Conservation (phyloP, 2,888 invertebrate species). For the Cosmopolites sordidus region DNA sequence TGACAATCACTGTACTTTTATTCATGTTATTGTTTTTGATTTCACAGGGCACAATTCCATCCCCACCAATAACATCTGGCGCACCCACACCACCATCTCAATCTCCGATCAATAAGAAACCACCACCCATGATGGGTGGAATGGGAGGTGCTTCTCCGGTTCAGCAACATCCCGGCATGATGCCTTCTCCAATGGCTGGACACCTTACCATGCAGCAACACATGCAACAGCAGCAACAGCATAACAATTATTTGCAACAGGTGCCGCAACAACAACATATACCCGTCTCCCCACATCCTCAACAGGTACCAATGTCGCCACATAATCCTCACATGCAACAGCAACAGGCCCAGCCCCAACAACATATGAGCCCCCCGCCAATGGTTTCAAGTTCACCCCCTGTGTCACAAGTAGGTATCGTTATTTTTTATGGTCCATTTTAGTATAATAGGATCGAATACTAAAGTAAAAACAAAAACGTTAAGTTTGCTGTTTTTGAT, state of each 20-base stretch:
- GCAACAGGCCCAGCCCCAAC: conserved; percentile 34
- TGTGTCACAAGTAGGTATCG: conserved; percentile 42
- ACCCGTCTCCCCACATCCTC: conserved; percentile 42
- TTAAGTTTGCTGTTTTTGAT: conserved; percentile 35
- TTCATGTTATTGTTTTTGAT: neutral
- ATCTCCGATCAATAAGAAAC: conserved; percentile 49
- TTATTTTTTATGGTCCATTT: neutral
- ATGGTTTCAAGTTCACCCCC: conserved; percentile 51
- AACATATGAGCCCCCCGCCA: conserved; percentile 49
- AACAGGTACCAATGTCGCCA: conserved; percentile 30
- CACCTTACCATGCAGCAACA: conserved; percentile 46
- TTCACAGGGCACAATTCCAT: conserved; percentile 46
- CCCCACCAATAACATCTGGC: conserved; percentile 48
- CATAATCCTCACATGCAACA: conserved; percentile 37
- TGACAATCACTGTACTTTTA: no score
- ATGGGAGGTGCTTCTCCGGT: conserved; percentile 9
- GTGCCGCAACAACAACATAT: conserved; percentile 44
- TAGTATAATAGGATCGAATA: no score
- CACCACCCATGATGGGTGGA: conserved; percentile 45
- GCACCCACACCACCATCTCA: conserved; percentile 45
- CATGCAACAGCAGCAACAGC: conserved; percentile 43
- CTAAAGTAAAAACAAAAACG: no score
- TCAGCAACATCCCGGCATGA: conserved; percentile 47
- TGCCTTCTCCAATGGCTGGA: conserved; percentile 49
- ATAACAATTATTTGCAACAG: conserved; percentile 50